Conservation (phyloP, 2,888 invertebrate genomes). For the Siphlonurus alternatus region DNA sequence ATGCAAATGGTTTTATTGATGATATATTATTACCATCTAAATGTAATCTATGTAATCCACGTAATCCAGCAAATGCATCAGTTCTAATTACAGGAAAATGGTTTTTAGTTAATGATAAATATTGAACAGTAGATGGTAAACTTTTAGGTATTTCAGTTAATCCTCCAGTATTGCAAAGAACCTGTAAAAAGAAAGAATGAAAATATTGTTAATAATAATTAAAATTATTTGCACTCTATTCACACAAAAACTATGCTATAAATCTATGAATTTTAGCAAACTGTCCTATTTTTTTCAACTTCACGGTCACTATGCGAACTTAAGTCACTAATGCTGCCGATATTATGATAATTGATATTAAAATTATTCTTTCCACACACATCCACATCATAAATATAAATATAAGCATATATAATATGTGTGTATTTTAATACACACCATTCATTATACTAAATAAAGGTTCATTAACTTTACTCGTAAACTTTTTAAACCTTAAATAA, state of each 20-base stretch:
- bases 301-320: too few species aligned
- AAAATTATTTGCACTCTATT: not conserved
- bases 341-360: too few species aligned
- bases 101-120: conserved; percentile 72
- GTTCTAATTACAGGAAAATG: conserved; percentile 63
- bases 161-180: conserved; percentile 74
- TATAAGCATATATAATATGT: too few species aligned
- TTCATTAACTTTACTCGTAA: too few species aligned
- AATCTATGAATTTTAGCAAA: too few species aligned
- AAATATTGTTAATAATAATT: conserved; percentile 14
- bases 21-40: conserved; percentile 79
- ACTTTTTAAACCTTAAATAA: too few species aligned
- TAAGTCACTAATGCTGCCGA: too few species aligned
- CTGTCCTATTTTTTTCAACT: too few species aligned
- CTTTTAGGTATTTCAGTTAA: conserved; percentile 60
- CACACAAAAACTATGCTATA: conserved; percentile 8
- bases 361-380: too few species aligned
- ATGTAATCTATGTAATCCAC: conserved; percentile 61
- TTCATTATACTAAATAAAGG: too few species aligned
- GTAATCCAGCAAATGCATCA: conserved; percentile 67
- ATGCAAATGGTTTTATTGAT: conserved; percentile 67
- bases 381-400: too few species aligned
- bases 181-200: conserved; percentile 52
- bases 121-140: conserved; percentile 61
- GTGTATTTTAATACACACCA: too few species aligned